Base-by-base conservation (phyloP, 2,113 vertebrate genomes). In the Sarotherodon lohbergeri region DNA sequence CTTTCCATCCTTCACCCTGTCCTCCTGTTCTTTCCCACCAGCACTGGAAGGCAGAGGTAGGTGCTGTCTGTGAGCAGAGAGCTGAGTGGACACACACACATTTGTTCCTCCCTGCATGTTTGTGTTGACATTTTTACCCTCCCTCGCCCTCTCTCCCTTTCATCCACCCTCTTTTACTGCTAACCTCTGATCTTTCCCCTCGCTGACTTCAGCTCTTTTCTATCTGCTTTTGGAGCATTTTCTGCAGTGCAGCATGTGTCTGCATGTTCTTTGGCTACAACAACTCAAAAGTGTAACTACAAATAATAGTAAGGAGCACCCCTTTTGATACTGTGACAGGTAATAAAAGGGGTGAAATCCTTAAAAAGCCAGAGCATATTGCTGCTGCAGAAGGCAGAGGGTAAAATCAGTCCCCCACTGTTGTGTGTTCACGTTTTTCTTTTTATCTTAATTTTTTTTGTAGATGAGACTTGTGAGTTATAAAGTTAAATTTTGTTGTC, bases 21-120 rank as follows among this genome's bases (percentile, higher is more conserved):
- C 86, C 88, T 91, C 82, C 54, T 91, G 71, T 91, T 91, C 76
- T 90, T 79, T 80, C 91, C 94, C 93, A 56, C 83, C 96, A 99
- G 98, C 98, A 98, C 95, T 98, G 98, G 98, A 97, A 97, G 96
- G 95, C 95, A 12, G 97, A 98, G 98, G 98, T 98, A 96, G 95
- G 96, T 96, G 73, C 89, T 84, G 90, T 82, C 80, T 92, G 85
- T 89, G 90, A 90, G 81, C 89, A 55, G 80, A 84, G 85, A 88
- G 92, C 91, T 86, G 90, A 84, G 79, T 92, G 91, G 87, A 78
- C 13, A 73, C 2, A 24, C 63, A 68, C 76, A 12, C 85, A 32
- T 46, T 90, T 14, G 1, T 78, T 6, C 34, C 81, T 87, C 85
- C 89, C 94, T 93, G 95, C 92, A 89, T 93, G 92, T 86, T 55